Base-by-base conservation (phyloP, 2,113 vertebrate genomes). In the Atrichornis clamosus region DNA sequence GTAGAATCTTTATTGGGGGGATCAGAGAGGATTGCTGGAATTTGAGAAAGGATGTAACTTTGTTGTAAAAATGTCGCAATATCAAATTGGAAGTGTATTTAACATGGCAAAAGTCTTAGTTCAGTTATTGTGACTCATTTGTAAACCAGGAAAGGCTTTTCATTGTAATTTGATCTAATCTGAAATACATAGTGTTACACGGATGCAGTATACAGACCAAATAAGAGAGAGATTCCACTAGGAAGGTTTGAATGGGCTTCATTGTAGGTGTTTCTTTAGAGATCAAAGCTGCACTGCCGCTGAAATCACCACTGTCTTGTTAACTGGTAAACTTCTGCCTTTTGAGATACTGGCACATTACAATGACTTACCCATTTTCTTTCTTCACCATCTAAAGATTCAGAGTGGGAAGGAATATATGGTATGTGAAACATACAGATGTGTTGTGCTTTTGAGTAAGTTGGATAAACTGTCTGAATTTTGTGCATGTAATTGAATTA, bases 361-460 rank as follows among this genome's bases (percentile, higher is more conserved):
- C 56, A 91, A n/a, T 91, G 67, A 87, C 59, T 86, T 93, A 55
- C 83, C 91, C 47, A 10, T 96, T 96, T 94, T 96, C 79, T 97
- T 93, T 96, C 90, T 95, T 95, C 49, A 82, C 73, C 37, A 15
- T 63, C 86, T 79, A 72, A 97, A 97, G 96, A 97, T 90, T 96
- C 94, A 93, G 96, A 97, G 89, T 96, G 96, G 97, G 94, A 97
- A 97, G 97, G 93, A 92, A 41, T 97, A 92, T 95, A 92, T 97
- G 96, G 97, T 97, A 97, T 93, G 97, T 97, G 93, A 91, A 78
- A 76, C 5, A 2, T 46, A 58, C 46, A 74, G 84, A 64, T 84
- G 56, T 94, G 55, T 74, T 93, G 75, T 95, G 90, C 75, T 86
- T 93, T 93, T 74, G 59, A 84, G 60, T 78, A 56, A 93, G 64